These are phyloP conservation scores for Centrocercus urophasianus DNA, from an alignment of 2,113 vertebrate genomes.

Conservation along the genomic window DNA sequence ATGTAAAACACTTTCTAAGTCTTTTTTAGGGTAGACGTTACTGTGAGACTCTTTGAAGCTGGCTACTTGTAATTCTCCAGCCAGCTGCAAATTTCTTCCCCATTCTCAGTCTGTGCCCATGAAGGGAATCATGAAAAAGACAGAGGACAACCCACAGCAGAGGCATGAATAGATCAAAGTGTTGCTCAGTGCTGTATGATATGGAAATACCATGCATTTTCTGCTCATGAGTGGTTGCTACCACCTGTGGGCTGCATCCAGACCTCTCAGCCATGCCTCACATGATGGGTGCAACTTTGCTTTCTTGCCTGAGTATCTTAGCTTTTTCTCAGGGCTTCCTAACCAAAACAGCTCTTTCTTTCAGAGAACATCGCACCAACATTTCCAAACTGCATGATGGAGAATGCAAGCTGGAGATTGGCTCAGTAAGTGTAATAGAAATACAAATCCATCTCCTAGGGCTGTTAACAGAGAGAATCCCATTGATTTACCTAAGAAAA, in stretches of 20 bases:
- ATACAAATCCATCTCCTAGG: neutral
- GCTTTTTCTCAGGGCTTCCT: neutral
- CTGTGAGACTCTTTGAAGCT: neutral
- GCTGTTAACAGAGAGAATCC: neutral
- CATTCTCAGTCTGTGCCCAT: neutral
- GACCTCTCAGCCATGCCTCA: neutral
- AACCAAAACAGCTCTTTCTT: constrained; percentile 3
- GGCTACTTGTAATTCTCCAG: neutral
- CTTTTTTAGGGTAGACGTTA: neutral
- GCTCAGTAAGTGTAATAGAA: constrained; percentile 9
- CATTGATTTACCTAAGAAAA: neutral
- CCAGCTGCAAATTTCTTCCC: neutral
- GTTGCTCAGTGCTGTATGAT: neutral
- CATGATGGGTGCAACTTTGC: neutral
- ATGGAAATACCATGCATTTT: neutral
- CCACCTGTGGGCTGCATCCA: neutral
- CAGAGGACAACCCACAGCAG: neutral
- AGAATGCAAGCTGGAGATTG: neutral
- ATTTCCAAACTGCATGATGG: constrained; percentile 16
- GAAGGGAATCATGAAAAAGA: neutral
- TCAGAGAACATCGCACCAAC: constrained; percentile 20
- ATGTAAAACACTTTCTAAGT: neutral
- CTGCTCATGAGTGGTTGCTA: neutral
- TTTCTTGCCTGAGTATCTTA: neutral
- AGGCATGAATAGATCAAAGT: neutral